These are phyloP conservation scores for Epicauta chinensis DNA, from an alignment of 1,140 invertebrate species.

Conservation along the genomic window DNA sequence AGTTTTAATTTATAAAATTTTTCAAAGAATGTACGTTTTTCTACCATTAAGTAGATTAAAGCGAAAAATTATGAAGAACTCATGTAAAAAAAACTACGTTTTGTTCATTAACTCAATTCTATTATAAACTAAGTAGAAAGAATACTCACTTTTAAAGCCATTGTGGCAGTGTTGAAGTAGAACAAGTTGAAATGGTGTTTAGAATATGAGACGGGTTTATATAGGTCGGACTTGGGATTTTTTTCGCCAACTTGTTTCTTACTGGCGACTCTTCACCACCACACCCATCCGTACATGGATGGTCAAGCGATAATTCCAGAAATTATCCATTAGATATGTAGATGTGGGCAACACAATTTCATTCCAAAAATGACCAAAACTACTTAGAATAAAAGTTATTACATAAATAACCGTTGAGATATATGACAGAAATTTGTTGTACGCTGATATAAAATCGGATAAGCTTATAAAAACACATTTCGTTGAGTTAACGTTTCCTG, in stretches of 20 bases:
- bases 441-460: too few species aligned
- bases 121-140: neutral
- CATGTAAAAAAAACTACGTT: too few species aligned
- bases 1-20: too few species aligned
- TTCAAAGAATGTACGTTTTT: too few species aligned
- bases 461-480: too few species aligned
- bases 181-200: conserved; percentile 5
- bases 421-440: neutral
- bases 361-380: too few species aligned
- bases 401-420: neutral
- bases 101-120: too few species aligned
- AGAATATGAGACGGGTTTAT: conserved; percentile 6
- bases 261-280: conserved; percentile 12
- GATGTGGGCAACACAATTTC: too few species aligned
- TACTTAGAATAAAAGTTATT: neutral
- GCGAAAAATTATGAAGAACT: too few species aligned
- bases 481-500: too few species aligned
- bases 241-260: conserved; percentile 4
- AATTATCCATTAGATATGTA: too few species aligned
- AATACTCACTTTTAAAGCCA: conserved; percentile 31
- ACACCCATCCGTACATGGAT: conserved; percentile 24
- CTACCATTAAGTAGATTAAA: too few species aligned
- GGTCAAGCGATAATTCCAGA: conserved; percentile 6
- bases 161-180: conserved; percentile 19
- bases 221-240: conserved; percentile 9